A percentile compares a stretch with the other conserved stretches of the same genome.
Evolutionary conservation across 2,113 vertebrate genomes (phyloP).

Genomic region (Centrocercus urophasianus): DNA sequence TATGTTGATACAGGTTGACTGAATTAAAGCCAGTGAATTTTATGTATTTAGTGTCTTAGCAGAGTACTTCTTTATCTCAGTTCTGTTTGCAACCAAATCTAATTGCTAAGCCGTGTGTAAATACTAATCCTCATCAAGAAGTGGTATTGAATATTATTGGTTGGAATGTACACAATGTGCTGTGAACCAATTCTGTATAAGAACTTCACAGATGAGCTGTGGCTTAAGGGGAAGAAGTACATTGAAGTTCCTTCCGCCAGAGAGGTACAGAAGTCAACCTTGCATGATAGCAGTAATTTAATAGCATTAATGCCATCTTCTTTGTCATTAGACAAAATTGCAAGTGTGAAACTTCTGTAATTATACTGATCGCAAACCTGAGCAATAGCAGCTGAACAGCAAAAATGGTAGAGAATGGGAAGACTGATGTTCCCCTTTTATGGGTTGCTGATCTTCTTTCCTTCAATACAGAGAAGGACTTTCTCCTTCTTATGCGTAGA

Average conservation of each 20-base stretch:
- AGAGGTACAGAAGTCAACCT: background rate
- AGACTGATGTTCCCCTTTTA: background rate
- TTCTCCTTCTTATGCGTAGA: background rate
- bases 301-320: constrained; percentile 6
- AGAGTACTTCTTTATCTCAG: constrained; percentile 11
- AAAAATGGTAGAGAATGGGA: background rate
- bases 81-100: constrained; percentile 22
- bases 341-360: background rate
- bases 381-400: background rate
- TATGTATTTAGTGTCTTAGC: background rate
- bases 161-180: background rate
- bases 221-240: background rate
- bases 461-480: background rate
- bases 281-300: background rate
- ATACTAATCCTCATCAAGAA: constrained; percentile 53
- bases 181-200: constrained; percentile 45
- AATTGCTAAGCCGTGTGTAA: constrained; percentile 60
- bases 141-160: constrained; percentile 6
- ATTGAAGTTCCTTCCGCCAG: background rate
- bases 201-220: constrained; percentile 41
- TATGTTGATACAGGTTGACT: constrained; percentile 10
- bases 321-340: constrained; percentile 10
- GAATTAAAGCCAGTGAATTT: background rate
- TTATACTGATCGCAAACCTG: background rate
- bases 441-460: background rate